Percentiles rank a stretch among this genome's conserved stretches.
Evolutionary conservation across 53 echinoderm and acorn worm genomes (phyloP).

Genomic region (Actinopyga echinites): DNA sequence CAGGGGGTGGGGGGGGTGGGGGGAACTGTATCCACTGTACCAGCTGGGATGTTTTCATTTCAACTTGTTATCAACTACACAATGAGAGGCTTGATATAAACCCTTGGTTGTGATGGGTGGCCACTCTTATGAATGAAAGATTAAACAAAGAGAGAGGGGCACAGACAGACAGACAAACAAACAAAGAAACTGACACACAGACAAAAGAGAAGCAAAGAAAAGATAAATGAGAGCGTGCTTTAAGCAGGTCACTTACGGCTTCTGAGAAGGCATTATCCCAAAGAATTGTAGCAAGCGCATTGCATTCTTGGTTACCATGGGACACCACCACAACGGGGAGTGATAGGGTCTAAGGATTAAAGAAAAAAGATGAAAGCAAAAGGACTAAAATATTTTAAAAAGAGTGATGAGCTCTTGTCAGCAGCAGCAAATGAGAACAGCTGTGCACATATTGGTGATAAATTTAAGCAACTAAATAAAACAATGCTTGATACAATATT

Average conservation of each 20-base stretch:
- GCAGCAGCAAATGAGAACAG: conserved; percentile 35
- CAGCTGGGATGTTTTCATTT: too few relatives aligned
- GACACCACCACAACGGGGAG: conserved; percentile 99
- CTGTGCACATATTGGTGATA: conserved; percentile 42
- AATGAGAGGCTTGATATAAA: too few relatives aligned
- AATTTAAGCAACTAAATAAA: conserved; percentile 51
- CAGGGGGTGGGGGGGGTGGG: too few relatives aligned
- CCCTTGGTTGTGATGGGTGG: too few relatives aligned
- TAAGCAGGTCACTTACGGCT: conserved; percentile 81
- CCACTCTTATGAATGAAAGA: background rate
- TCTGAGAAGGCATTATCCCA: conserved; percentile 99
- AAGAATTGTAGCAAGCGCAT: conserved; percentile 98
- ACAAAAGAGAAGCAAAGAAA: background rate
- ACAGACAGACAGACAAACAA: conserved; percentile 16
- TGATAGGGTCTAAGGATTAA: conserved; percentile 71
- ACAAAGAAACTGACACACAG: background rate
- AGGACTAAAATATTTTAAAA: background rate
- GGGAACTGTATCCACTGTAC: too few relatives aligned
- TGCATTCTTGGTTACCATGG: conserved; percentile 99
- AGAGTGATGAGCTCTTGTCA: background rate
- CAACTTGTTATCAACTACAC: too few relatives aligned
- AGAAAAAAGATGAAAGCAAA: conserved; percentile 24
- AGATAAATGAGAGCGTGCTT: conserved; percentile 40
- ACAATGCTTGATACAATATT: background rate
- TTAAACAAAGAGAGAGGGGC: background rate